Evolutionary conservation across 1,140 invertebrate species (phyloP).

Genomic region (Plectrocnemia conspersa): DNA sequence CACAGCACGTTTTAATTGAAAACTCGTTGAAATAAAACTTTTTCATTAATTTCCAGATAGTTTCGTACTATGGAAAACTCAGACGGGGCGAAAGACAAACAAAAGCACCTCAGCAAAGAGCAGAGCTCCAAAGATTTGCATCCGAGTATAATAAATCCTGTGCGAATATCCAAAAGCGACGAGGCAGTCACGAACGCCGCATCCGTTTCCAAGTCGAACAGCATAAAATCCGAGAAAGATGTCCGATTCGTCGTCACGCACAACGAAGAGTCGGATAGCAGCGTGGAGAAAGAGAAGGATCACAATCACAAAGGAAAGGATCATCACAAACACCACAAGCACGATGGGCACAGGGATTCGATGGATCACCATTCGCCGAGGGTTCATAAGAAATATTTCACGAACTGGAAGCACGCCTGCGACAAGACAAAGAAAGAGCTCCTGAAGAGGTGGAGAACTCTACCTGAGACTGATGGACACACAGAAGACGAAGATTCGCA

Average conservation of each 20-base stretch:
- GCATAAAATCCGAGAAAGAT: slow-evolving; percentile 41
- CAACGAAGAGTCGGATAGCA: slow-evolving; percentile 24
- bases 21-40: too few relatives aligned
- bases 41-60: background rate
- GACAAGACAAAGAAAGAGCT: slow-evolving; percentile 65
- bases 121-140: slow-evolving; percentile 40
- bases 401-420: slow-evolving; percentile 65
- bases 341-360: background rate
- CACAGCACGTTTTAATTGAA: too few relatives aligned
- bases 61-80: slow-evolving; percentile 20
- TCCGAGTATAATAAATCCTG: slow-evolving; percentile 13
- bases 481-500: slow-evolving; percentile 37
- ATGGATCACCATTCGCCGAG: slow-evolving; percentile 48
- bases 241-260: slow-evolving; percentile 25
- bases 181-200: slow-evolving; percentile 20
- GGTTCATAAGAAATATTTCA: slow-evolving; percentile 62
- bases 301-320: too few relatives aligned
- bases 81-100: slow-evolving; percentile 21
- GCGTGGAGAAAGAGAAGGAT: slow-evolving; percentile 17
- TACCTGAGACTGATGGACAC: slow-evolving; percentile 53
- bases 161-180: slow-evolving; percentile 32
- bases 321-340: background rate
- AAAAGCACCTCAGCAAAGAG: slow-evolving; percentile 35
- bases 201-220: slow-evolving; percentile 31
- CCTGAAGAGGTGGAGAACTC: slow-evolving; percentile 61